Conservation (phyloP, 2,888 invertebrate genomes). For the Pseudeuparius sepicola region DNA sequence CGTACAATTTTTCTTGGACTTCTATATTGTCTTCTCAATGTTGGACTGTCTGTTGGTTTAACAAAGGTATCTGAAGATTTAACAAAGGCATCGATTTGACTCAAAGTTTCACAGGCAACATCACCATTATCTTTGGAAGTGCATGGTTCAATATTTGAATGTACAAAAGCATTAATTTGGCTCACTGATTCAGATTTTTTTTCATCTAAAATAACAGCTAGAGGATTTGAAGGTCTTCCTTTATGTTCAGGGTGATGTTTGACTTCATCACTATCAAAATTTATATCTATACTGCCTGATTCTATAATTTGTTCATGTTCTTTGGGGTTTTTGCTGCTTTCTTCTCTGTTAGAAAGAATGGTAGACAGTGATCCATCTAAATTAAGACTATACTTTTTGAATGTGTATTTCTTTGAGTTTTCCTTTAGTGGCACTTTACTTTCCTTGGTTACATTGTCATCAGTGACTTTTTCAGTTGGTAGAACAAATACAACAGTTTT, state of each 20-base stretch:
- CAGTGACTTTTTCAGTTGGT: conserved; percentile 13
- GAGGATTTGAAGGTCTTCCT: conserved; percentile 21
- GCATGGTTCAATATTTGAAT: too few species aligned
- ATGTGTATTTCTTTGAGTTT: conserved; percentile 14
- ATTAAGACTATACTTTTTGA: conserved; percentile 12
- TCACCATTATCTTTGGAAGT: too few species aligned
- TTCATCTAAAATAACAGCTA: conserved; percentile 18
- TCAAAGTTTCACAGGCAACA: conserved; percentile 20
- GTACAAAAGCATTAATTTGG: too few species aligned
- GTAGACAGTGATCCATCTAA: conserved; percentile 13
- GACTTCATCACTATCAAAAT: conserved; percentile 5
- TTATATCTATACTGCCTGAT: conserved; percentile 10
- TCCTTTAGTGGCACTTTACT: background rate
- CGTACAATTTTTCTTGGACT: too few species aligned
- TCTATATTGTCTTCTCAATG: too few species aligned
- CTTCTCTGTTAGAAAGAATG: too few species aligned
- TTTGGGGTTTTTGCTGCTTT: background rate
- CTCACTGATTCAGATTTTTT: too few species aligned
- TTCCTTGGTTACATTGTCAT: background rate
- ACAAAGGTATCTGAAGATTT: conserved; percentile 12
- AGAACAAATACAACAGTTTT: conserved; percentile 14
- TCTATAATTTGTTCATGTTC: background rate
- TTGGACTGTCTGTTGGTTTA: too few species aligned
- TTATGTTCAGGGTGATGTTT: background rate
- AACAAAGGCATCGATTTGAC: conserved; percentile 19